Conservation (phyloP, 2,888 invertebrate species). For the Apeira syringaria region DNA sequence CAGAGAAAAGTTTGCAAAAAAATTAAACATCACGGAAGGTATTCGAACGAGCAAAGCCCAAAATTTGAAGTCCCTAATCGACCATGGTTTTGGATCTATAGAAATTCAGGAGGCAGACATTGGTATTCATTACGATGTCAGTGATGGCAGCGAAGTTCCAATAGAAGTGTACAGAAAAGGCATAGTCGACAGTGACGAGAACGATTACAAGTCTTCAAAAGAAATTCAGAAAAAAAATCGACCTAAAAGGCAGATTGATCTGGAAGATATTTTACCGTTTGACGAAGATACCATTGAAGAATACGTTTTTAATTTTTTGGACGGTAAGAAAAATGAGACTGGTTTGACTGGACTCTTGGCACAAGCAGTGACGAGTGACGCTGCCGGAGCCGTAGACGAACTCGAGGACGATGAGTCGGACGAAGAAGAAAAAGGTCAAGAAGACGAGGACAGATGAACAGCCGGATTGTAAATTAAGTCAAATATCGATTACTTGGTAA, state of each 20-base stretch:
- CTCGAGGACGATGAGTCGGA: conserved; percentile 53
- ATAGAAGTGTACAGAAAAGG: conserved; percentile 84
- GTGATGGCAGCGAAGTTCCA: conserved; percentile 76
- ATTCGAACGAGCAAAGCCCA: conserved; percentile 59
- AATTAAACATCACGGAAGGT: conserved; percentile 46
- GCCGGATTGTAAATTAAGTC: not conserved
- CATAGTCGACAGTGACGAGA: conserved; percentile 82
- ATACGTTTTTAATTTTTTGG: conserved; percentile 65
- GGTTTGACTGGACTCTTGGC: conserved; percentile 67
- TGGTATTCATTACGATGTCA: conserved; percentile 83
- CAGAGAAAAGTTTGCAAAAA: conserved; percentile 61
- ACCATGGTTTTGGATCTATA: conserved; percentile 73
- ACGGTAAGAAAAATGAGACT: conserved; percentile 64
- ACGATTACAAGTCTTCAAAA: conserved; percentile 47
- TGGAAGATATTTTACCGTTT: conserved; percentile 72
- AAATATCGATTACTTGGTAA: conserved; percentile 4
- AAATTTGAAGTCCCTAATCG: conserved; percentile 64
- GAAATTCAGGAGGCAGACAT: conserved; percentile 84
- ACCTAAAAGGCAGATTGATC: conserved; percentile 60
- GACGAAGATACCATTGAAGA: conserved; percentile 72
- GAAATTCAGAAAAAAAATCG: conserved; percentile 42
- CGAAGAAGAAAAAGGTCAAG: conserved; percentile 38
- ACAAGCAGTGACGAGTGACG: conserved; percentile 65
- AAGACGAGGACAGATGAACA: conserved; percentile 52
- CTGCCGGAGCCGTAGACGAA: conserved; percentile 51